phyloP scores from a whole-genome alignment of 2,888 invertebrate genomes.

The Nemapogon koenigi region DNA sequence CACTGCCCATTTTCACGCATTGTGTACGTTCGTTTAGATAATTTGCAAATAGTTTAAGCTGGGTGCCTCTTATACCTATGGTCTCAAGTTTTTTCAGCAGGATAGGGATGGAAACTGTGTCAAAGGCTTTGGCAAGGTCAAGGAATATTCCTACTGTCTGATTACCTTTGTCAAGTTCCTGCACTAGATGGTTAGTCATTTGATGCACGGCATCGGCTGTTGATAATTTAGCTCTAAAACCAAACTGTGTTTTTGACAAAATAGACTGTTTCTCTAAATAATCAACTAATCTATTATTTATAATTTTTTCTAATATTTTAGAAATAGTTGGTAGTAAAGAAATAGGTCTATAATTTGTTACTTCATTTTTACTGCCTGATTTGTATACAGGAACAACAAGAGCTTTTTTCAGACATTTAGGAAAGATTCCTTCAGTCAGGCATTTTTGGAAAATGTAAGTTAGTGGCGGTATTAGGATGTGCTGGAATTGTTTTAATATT shows the following conservation, averaged over 20 bases:
- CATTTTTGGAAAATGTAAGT: slow-evolving; percentile 15
- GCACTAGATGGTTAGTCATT: slow-evolving; percentile 7
- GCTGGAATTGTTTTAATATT: slow-evolving; percentile 12
- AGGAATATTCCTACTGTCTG: not conserved
- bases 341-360: slow-evolving; percentile 15
- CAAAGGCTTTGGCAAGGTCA: slow-evolving; percentile 1
- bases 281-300: slow-evolving; percentile 4
- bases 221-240: slow-evolving; percentile 10
- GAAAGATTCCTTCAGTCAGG: slow-evolving; percentile 13
- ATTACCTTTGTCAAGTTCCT: not conserved
- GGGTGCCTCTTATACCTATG: not conserved
- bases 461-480: slow-evolving; percentile 7
- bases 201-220: slow-evolving; percentile 11
- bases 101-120: slow-evolving; percentile 1
- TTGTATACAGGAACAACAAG: slow-evolving; percentile 14
- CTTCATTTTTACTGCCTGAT: slow-evolving; percentile 8
- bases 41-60: not conserved
- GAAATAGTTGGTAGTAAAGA: slow-evolving; percentile 9
- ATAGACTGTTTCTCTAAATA: slow-evolving; percentile 10
- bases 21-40: not conserved
- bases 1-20: not conserved
- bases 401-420: slow-evolving; percentile 14
- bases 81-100: not conserved
- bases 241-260: slow-evolving; percentile 11
- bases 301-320: slow-evolving; percentile 9